Percentiles rank a stretch among this genome's conserved stretches.
phyloP scores from a whole-genome alignment of 2,797 vertebrate genomes.

The Garrulus glandarius region DNA sequence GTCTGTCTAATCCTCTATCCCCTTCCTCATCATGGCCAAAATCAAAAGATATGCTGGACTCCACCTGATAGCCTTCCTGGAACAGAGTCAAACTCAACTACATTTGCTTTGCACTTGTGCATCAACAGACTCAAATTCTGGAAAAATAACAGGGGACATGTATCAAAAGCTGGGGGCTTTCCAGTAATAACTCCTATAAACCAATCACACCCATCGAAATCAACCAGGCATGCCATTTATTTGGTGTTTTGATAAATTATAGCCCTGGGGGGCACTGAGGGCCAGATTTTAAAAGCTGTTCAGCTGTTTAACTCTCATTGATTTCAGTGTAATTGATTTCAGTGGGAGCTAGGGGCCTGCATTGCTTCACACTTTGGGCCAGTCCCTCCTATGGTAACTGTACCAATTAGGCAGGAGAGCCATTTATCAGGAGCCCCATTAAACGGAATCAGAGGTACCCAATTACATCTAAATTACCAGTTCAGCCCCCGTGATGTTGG shows the following conservation, averaged over 20 bases:
- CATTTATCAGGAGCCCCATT: slow-evolving; percentile 48
- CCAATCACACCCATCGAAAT: slow-evolving; percentile 5
- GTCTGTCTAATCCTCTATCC: not conserved
- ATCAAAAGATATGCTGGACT: not conserved
- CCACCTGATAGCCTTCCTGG: not conserved
- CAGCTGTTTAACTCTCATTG: slow-evolving; percentile 49
- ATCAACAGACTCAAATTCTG: not conserved
- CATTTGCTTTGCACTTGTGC: not conserved
- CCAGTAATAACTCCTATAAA: slow-evolving; percentile 10
- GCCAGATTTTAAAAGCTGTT: slow-evolving; percentile 48
- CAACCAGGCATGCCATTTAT: slow-evolving; percentile 31
- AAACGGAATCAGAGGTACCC: slow-evolving; percentile 27
- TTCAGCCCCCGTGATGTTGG: not conserved
- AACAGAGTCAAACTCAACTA: not conserved
- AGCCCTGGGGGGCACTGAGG: not conserved
- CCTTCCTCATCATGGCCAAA: not conserved
- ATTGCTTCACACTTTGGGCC: slow-evolving; percentile 8
- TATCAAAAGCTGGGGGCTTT: slow-evolving; percentile 19
- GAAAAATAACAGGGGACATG: not conserved
- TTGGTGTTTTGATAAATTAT: slow-evolving; percentile 55
- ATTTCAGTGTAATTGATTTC: slow-evolving; percentile 60
- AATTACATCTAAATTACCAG: slow-evolving; percentile 49
- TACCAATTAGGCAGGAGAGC: slow-evolving; percentile 40
- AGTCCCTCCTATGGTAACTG: slow-evolving; percentile 25
- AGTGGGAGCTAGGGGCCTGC: slow-evolving; percentile 53